Evolutionary conservation across 2,888 invertebrate species (phyloP).

Genomic region (Cylindroiulus punctatus): DNA sequence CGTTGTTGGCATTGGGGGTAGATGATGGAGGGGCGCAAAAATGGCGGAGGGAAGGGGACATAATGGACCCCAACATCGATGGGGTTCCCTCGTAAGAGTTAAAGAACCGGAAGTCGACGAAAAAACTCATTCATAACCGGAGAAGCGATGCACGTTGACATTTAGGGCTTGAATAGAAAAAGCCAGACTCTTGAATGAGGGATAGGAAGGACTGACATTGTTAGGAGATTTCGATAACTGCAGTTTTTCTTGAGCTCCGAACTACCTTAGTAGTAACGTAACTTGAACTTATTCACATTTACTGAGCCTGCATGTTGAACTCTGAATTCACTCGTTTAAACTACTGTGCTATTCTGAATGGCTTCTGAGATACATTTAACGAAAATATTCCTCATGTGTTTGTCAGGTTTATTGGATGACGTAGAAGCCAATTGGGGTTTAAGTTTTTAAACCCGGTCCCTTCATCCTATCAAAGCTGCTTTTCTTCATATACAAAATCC

Average conservation of each 20-base stretch:
- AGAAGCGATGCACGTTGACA: background rate
- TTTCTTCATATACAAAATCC: too few species aligned
- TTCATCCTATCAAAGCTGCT: too few species aligned
- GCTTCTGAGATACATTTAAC: too few species aligned
- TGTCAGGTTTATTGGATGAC: too few species aligned
- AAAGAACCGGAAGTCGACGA: constrained; percentile 6
- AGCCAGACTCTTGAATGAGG: background rate
- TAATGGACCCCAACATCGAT: constrained; percentile 25
- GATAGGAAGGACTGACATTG: background rate
- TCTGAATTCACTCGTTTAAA: too few species aligned
- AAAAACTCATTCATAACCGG: background rate
- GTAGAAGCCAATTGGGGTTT: too few species aligned
- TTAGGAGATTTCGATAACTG: background rate
- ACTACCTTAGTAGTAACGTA: background rate
- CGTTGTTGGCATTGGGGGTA: background rate
- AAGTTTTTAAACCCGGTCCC: too few species aligned
- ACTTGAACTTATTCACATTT: too few species aligned
- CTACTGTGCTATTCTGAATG: too few species aligned
- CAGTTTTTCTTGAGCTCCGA: background rate
- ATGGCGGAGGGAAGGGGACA: constrained; percentile 6
- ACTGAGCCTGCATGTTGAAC: too few species aligned
- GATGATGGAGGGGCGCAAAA: background rate
- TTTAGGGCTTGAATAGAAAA: background rate
- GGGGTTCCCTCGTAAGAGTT: background rate
- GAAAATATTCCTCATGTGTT: too few species aligned